A percentile compares a stretch with the other conserved stretches of the same genome.
Conservation (phyloP, 2,888 invertebrate species). For the Caenorhabditis sp. region DNA sequence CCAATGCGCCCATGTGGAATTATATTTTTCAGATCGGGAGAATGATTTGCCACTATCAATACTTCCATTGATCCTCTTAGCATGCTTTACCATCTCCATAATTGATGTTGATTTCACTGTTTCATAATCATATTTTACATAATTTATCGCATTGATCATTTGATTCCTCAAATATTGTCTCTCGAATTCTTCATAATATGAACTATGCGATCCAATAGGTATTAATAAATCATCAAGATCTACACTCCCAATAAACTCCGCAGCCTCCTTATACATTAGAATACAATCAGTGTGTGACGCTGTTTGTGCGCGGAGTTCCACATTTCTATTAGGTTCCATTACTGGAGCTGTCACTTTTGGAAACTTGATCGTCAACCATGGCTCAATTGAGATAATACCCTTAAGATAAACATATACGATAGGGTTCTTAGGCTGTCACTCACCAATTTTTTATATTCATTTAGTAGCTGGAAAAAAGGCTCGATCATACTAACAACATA, state of each 20-base stretch:
- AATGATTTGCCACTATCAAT: slow-evolving; percentile 14
- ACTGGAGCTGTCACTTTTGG: slow-evolving; percentile 21
- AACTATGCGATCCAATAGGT: slow-evolving; percentile 10
- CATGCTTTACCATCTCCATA: slow-evolving; percentile 12
- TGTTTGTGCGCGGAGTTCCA: slow-evolving; percentile 48
- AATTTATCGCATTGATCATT: slow-evolving; percentile 23
- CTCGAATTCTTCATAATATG: slow-evolving; percentile 36
- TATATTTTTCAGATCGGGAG: slow-evolving; percentile 23
- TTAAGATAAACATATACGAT: background rate
- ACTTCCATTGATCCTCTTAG: background rate
- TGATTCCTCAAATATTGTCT: slow-evolving; percentile 19
- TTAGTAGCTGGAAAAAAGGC: slow-evolving; percentile 4
- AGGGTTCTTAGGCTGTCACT: background rate
- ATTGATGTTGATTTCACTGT: background rate
- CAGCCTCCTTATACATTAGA: slow-evolving; percentile 36
- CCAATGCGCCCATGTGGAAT: slow-evolving; percentile 34
- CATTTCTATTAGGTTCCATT: slow-evolving; percentile 47
- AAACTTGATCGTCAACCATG: slow-evolving; percentile 44
- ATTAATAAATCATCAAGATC: slow-evolving; percentile 32
- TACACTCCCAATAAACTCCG: slow-evolving; percentile 28
- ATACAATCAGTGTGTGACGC: slow-evolving; percentile 52
- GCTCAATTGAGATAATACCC: slow-evolving; percentile 37
- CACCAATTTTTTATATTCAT: slow-evolving; percentile 11
- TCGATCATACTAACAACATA: slow-evolving; percentile 16
- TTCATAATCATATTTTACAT: slow-evolving; percentile 10